Evolutionary conservation across 2,797 vertebrate genomes (phyloP).

Genomic region (Ceryle rudis): DNA sequence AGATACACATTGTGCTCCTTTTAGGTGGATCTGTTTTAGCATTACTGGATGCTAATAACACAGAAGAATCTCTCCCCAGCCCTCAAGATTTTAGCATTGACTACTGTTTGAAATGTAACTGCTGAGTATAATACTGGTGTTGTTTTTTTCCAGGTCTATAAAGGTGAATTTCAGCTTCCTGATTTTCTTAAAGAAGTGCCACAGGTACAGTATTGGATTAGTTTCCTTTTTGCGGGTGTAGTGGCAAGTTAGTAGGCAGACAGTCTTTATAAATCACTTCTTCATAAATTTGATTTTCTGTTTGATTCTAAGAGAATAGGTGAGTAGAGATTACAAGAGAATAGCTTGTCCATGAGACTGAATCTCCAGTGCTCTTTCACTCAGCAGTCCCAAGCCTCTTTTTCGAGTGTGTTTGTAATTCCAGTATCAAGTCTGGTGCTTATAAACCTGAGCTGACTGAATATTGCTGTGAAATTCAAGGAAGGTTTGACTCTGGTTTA

Average conservation of each 20-base stretch:
- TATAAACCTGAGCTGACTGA: not conserved
- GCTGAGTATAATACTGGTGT: conserved; percentile 18
- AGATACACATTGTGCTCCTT: not conserved
- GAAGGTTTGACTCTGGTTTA: not conserved
- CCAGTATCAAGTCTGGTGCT: not conserved
- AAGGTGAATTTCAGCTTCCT: conserved; percentile 98
- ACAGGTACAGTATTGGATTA: conserved; percentile 86
- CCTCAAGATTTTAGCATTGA: not conserved
- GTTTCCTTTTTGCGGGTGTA: not conserved
- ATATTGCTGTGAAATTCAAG: not conserved
- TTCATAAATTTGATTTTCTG: not conserved
- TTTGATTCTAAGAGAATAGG: not conserved
- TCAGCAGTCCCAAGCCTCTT: not conserved
- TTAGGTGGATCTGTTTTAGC: not conserved
- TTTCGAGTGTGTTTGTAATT: rapidly evolving
- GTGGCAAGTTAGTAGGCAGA: not conserved
- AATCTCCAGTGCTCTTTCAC: not conserved
- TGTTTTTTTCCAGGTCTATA: conserved; percentile 87
- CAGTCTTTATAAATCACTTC: not conserved
- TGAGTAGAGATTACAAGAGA: not conserved
- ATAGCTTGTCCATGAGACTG: not conserved
- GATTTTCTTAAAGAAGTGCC: conserved; percentile 90
- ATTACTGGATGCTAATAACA: not conserved
- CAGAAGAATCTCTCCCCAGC: not conserved
- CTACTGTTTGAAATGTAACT: not conserved